Evolutionary conservation across 2,797 vertebrate genomes (phyloP).

Genomic region (Mormyrus hasselquistii): DNA sequence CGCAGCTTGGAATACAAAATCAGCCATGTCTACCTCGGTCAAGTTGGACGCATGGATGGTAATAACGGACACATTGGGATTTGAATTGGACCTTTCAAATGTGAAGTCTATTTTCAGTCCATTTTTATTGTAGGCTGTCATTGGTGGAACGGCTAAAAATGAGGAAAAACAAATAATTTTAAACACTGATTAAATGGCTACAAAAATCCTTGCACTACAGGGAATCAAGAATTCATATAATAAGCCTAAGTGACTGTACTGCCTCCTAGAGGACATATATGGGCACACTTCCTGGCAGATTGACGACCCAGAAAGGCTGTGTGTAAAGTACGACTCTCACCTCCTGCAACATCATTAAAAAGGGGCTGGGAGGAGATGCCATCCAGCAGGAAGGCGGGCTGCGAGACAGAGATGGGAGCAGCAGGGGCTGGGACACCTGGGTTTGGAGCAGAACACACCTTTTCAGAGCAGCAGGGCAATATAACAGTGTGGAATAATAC

Average conservation of each 20-base stretch:
- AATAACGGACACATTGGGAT: conserved; percentile 92
- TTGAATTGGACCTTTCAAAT: conserved; percentile 94
- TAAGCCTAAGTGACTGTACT: neutral
- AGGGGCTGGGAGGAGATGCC: conserved; percentile 84
- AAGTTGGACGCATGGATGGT: conserved; percentile 96
- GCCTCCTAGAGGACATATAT: neutral
- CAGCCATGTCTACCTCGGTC: conserved; percentile 93
- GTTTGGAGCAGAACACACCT: conserved; percentile 31
- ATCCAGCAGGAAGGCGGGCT: conserved; percentile 86
- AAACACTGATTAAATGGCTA: neutral
- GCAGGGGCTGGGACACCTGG: conserved; percentile 71
- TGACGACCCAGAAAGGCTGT: neutral
- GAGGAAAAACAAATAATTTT: neutral
- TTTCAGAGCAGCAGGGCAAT: neutral
- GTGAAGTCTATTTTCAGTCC: conserved; percentile 98
- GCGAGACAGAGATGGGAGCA: conserved; percentile 71
- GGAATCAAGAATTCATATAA: neutral
- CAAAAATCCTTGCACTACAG: neutral
- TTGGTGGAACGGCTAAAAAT: conserved; percentile 81
- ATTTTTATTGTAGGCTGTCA: conserved; percentile 98
- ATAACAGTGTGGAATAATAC: neutral
- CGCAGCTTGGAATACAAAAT: conserved; percentile 99
- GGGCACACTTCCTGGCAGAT: neutral
- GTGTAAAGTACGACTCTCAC: conserved; percentile 50
- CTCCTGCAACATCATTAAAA: conserved; percentile 88